phyloP scores from a whole-genome alignment of 2,888 invertebrate species.

The Machimus atricapillus region DNA sequence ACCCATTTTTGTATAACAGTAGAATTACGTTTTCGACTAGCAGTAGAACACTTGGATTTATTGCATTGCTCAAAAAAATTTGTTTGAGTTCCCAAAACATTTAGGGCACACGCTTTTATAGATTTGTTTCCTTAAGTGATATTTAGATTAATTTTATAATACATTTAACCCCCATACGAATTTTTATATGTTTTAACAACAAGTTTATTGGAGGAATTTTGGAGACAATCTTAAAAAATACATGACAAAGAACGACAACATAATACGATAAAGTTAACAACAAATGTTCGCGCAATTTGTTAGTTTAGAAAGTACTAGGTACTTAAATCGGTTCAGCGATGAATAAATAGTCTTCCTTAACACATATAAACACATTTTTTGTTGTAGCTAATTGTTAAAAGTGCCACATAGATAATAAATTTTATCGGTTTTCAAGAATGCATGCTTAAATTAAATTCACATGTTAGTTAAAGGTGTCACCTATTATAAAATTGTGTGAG shows the following conservation, averaged over 20 bases:
- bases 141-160: slow-evolving; percentile 8
- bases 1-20: slow-evolving; percentile 15
- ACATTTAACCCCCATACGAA: slow-evolving; percentile 24
- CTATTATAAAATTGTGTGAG: neutral
- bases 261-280: neutral
- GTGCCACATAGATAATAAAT: neutral
- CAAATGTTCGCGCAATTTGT: neutral
- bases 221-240: neutral
- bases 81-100: slow-evolving; percentile 1
- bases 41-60: neutral
- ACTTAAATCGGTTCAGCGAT: neutral
- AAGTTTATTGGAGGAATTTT: neutral
- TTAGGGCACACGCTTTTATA: slow-evolving; percentile 16
- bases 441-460: neutral
- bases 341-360: no score
- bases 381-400: neutral
- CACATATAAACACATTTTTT: neutral
- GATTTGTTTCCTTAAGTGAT: slow-evolving; percentile 25
- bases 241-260: neutral
- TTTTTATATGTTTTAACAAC: neutral
- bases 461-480: neutral
- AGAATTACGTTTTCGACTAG: slow-evolving; percentile 10
- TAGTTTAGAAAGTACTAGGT: neutral
- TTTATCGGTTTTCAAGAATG: neutral
- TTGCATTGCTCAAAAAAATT: neutral